Conservation (phyloP, 2,797 vertebrate genomes). For the Sorex maritimensis region DNA sequence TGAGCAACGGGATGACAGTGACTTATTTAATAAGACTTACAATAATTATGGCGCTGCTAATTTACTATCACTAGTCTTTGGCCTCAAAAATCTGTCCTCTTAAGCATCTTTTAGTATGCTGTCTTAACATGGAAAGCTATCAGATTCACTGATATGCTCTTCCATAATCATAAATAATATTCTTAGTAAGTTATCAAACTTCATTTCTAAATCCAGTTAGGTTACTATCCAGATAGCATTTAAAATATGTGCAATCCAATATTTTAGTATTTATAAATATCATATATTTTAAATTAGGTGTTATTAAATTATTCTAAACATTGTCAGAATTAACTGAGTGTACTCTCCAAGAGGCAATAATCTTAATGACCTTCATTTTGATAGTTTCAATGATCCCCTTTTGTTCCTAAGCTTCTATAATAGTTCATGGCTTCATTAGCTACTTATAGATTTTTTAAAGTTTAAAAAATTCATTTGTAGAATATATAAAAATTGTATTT, state of each 20-base stretch:
- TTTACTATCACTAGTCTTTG: slow-evolving; percentile 78
- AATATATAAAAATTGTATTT: too few species aligned
- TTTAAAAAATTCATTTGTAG: background rate
- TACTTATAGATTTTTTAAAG: background rate
- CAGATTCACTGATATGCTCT: slow-evolving; percentile 77
- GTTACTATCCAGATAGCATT: background rate
- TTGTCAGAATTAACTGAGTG: background rate
- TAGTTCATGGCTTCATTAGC: background rate
- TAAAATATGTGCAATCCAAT: background rate
- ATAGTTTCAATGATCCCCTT: background rate
- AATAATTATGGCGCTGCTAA: slow-evolving; percentile 76
- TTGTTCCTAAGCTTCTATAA: background rate
- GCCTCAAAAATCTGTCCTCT: slow-evolving; percentile 81
- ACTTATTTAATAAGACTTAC: slow-evolving; percentile 76
- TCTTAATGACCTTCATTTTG: background rate
- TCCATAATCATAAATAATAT: slow-evolving; percentile 62
- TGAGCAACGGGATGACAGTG: too few species aligned
- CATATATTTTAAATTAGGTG: slow-evolving; percentile 5
- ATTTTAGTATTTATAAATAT: slow-evolving; percentile 1
- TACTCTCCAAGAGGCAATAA: background rate
- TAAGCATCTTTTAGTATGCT: slow-evolving; percentile 76
- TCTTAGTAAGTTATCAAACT: slow-evolving; percentile 41
- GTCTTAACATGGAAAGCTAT: slow-evolving; percentile 81
- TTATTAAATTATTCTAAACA: background rate
- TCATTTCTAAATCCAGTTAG: background rate